Base-by-base conservation (phyloP, 64 coral and sea anemone genomes). In the Platygyra sinensis region DNA sequence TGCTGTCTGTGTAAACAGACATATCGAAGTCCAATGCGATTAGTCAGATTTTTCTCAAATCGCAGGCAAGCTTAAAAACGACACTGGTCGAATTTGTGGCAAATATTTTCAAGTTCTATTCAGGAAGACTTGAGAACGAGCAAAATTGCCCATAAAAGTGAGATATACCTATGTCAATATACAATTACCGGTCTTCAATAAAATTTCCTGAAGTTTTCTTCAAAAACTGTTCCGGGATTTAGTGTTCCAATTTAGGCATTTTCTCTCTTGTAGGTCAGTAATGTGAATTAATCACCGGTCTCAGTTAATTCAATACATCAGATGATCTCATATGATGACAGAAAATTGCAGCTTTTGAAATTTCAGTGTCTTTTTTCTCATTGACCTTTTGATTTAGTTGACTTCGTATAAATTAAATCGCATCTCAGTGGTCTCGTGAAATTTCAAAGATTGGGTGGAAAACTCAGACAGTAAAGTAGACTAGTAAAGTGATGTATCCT, bases 1-100 rank as follows among this genome's bases (percentile, higher is more conserved):
- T 50, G 39, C 39, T 52, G 20, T 71, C 62, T 85, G 30, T 71
- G n/a, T 29, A 85, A 71, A 85, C 24, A 85, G 10, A 62, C 29
- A 22, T 72, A 71, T 85, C 81, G 71, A 20, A 42, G 12, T 50
- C 63, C 9, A 50, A 85, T 85, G 31, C 33, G 62, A 85, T 85
- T 39, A 85, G 42, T 15, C 32, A 71, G 32, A 42, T 42, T 46
- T 65, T 83, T 83, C 31, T 60, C 22, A 67, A 71, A 85, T 85
- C 62, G 81, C 62, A 36, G 49, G 81, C 62, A 50, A 29, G 20
- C 22, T 27, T 27, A 4, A 61, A 32, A 80, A 61, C 38, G 32
- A 5, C 25, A 51, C 24, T 71, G 16, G 32, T 22, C 12, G 22
- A 22, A 0, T 25, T 69, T 69, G 4, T 25, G 13, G 15, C 25